phyloP scores from a whole-genome alignment of 2,797 vertebrate genomes.

The Ceryle rudis region DNA sequence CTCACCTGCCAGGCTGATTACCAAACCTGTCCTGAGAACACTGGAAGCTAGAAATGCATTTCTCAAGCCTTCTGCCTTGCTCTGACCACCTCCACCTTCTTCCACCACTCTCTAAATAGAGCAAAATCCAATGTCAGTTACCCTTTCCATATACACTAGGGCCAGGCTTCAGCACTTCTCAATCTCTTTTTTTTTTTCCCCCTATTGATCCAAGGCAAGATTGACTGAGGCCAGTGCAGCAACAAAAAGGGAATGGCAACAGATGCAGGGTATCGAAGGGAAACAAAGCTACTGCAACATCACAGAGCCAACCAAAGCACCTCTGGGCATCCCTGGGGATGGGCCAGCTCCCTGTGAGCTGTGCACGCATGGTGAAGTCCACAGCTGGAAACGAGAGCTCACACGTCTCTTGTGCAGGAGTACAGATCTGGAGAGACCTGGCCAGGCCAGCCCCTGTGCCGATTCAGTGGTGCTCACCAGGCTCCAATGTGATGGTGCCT shows the following conservation, averaged over 20 bases:
- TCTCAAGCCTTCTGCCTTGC: background rate
- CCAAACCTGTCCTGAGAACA: background rate
- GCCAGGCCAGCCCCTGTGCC: accelerated
- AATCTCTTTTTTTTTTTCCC: background rate
- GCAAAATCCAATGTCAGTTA: constrained; percentile 12
- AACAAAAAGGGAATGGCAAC: background rate
- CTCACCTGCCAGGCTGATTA: background rate
- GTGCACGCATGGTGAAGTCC: background rate
- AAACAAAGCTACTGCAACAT: constrained; percentile 7
- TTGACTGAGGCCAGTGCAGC: background rate
- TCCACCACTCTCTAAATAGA: background rate
- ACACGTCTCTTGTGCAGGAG: accelerated
- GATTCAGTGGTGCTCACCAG: background rate
- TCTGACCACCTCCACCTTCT: background rate
- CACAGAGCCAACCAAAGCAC: background rate
- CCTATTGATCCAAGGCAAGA: constrained; percentile 40
- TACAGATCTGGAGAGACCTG: accelerated
- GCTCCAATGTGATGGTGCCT: accelerated
- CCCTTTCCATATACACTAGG: background rate
- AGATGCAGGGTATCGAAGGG: background rate
- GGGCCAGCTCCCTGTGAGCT: background rate
- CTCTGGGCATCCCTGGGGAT: background rate
- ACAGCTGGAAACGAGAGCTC: background rate
- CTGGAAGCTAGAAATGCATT: background rate
- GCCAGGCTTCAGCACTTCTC: constrained; percentile 3